Percentiles rank a stretch among this genome's conserved stretches.
Evolutionary conservation across 2,113 vertebrate genomes (phyloP).

Genomic region (Atractosteus spatula): DNA sequence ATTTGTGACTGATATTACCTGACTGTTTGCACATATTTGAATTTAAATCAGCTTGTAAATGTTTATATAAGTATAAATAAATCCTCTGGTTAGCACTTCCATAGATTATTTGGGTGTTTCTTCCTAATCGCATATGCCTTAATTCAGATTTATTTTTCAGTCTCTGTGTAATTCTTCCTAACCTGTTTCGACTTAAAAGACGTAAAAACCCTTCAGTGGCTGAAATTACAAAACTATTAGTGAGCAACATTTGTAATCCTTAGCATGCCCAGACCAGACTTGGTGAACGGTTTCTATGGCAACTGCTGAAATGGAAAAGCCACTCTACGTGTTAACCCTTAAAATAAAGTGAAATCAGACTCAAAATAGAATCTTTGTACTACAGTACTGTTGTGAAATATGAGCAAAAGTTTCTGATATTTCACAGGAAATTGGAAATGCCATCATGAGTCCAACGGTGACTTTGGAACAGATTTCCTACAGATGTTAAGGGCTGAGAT

Average conservation of each 20-base stretch:
- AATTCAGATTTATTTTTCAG: not conserved
- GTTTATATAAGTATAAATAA: not conserved
- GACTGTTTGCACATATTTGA: no score
- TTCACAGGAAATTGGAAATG: no score
- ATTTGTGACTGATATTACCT: no score
- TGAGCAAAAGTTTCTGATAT: no score
- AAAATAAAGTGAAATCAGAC: not conserved
- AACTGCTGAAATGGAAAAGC: constrained; percentile 25
- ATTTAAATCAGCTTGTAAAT: no score
- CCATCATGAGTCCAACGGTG: no score
- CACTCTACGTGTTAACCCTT: constrained; percentile 26
- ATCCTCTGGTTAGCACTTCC: not conserved
- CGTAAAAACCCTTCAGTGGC: not conserved
- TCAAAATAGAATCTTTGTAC: not conserved
- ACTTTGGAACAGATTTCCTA: no score
- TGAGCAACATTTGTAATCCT: constrained; percentile 20
- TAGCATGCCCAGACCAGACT: constrained; percentile 22
- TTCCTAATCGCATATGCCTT: constrained; percentile 2
- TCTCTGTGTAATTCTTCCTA: constrained; percentile 18
- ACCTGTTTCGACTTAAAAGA: constrained; percentile 13
- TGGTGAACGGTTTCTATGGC: constrained; percentile 30
- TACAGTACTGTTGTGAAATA: no score
- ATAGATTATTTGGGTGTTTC: not conserved
- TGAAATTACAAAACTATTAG: constrained; percentile 14
- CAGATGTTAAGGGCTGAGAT: no score